phyloP scores from a whole-genome alignment of 2,797 vertebrate species.

The Notoglanidium macrostoma region DNA sequence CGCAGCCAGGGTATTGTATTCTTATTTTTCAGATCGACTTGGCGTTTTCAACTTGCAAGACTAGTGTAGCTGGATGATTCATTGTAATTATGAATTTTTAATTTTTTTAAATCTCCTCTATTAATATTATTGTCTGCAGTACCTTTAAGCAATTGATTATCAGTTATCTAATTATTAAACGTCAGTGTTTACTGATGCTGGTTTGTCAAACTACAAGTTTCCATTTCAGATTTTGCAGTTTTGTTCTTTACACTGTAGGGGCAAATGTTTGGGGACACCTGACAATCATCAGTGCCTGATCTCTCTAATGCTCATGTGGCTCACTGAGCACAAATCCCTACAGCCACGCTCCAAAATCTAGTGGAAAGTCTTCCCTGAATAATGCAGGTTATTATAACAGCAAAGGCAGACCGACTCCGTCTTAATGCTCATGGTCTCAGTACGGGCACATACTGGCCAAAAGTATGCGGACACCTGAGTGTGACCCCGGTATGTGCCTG shows the following conservation, averaged over 20 bases:
- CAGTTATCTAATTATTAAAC: background rate
- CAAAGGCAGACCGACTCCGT: background rate
- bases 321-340: background rate
- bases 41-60: background rate
- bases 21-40: background rate
- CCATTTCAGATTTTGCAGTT: background rate
- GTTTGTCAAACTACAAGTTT: background rate
- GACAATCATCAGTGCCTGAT: background rate
- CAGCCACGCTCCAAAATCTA: background rate
- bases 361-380: background rate
- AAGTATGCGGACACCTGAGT: too few species aligned
- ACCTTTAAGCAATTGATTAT: background rate
- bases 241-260: background rate
- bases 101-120: background rate
- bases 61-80: background rate
- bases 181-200: background rate
- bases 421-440: background rate
- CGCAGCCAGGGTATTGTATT: background rate
- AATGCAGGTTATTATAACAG: background rate
- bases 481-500: too few species aligned
- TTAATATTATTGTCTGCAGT: background rate
- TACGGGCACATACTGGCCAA: background rate
- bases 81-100: background rate
- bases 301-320: background rate
- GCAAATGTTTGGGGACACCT: background rate